Percentiles rank a stretch among this genome's conserved stretches.
Evolutionary conservation across 2,113 vertebrate species (phyloP).

Genomic region (Camelus bactrianus): DNA sequence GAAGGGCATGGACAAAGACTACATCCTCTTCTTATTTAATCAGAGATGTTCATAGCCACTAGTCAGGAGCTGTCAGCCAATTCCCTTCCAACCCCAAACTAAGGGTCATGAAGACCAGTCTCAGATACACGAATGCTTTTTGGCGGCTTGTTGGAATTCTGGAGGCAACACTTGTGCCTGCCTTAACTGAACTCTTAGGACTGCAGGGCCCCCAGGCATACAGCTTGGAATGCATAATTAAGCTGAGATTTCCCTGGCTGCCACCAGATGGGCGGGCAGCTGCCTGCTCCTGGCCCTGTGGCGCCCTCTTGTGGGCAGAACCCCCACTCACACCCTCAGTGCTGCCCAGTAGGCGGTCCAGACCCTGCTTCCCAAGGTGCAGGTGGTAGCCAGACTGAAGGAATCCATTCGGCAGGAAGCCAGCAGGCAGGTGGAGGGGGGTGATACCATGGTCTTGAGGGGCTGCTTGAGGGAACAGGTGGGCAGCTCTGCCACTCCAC

Average conservation of each 20-base stretch:
- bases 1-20: neutral
- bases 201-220: neutral
- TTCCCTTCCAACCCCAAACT: neutral
- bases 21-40: too few relatives aligned
- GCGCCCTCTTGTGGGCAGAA: conserved; percentile 73
- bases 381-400: neutral
- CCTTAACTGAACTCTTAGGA: neutral
- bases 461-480: neutral
- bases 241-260: rapidly evolving
- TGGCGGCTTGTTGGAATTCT: neutral
- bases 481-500: neutral
- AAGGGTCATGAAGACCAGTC: neutral
- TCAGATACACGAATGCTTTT: neutral
- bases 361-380: neutral
- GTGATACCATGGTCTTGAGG: neutral
- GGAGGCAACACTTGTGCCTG: neutral
- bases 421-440: neutral
- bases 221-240: neutral
- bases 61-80: neutral
- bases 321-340: neutral
- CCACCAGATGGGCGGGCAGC: neutral
- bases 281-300: neutral
- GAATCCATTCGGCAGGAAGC: neutral
- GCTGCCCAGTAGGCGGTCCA: rapidly evolving
- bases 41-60: neutral